Conservation (phyloP, 2,888 invertebrate genomes). For the Drosophila nr. perissopoda region DNA sequence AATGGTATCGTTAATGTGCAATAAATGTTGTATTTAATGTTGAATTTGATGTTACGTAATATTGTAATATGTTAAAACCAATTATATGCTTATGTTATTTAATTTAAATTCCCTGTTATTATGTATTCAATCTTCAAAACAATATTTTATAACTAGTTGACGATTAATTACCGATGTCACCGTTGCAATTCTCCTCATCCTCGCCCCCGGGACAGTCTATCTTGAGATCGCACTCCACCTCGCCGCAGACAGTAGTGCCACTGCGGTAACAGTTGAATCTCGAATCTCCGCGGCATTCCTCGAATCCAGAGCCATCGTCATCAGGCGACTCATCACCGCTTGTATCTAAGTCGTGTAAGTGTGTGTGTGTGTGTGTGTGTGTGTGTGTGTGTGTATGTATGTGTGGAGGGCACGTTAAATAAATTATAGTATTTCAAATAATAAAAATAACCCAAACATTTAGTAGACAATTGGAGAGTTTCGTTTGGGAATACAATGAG, state of each 20-base stretch:
- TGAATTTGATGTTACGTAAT: too few species aligned
- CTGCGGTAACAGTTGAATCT: conserved; percentile 73
- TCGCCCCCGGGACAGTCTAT: conserved; percentile 83
- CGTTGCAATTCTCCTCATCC: conserved; percentile 80
- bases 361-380: not conserved
- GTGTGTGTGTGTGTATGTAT: conserved; percentile 21
- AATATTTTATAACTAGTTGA: too few species aligned
- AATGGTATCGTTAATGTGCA: too few species aligned
- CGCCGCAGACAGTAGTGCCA: conserved; percentile 78
- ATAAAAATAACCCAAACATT: conserved; percentile 16
- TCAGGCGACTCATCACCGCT: conserved; percentile 16
- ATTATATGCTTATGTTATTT: too few species aligned
- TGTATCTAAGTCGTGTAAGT: conserved; percentile 28
- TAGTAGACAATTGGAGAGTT: conserved; percentile 8
- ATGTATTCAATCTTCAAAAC: too few species aligned
- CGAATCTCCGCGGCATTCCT: conserved; percentile 81
- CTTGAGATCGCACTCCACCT: conserved; percentile 78
- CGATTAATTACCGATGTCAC: conserved; percentile 38
- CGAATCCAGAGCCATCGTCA: conserved; percentile 62
- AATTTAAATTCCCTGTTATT: too few species aligned
- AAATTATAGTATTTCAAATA: conserved; percentile 39
- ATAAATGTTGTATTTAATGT: too few species aligned
- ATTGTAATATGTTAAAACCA: too few species aligned
- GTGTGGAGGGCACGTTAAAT: conserved; percentile 13
- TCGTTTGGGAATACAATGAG: not conserved